Evolutionary conservation across 2,888 invertebrate species (phyloP).

Genomic region (Malthinus seriepunctatus): DNA sequence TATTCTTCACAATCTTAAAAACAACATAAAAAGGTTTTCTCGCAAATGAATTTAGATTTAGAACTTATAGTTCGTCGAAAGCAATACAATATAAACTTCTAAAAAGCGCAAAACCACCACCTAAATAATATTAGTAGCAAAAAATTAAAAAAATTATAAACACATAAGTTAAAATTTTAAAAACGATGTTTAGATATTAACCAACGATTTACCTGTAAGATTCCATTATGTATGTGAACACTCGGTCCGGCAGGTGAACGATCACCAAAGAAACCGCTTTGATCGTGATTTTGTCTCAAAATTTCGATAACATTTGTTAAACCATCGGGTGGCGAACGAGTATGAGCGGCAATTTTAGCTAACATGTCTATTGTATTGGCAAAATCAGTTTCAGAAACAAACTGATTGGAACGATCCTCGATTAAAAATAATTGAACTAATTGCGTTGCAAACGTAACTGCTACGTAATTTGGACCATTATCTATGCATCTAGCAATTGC

Average conservation of each 20-base stretch:
- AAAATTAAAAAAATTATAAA: too few species aligned
- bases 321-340: conserved; percentile 81
- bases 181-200: background rate
- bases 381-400: conserved; percentile 82
- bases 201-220: conserved; percentile 67
- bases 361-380: conserved; percentile 86
- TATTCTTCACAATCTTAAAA: too few species aligned
- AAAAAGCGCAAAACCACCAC: too few species aligned
- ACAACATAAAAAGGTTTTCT: too few species aligned
- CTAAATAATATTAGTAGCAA: too few species aligned
- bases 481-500: conserved; percentile 87
- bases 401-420: conserved; percentile 78
- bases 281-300: conserved; percentile 74
- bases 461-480: conserved; percentile 68
- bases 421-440: conserved; percentile 85
- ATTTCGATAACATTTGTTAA: conserved; percentile 81
- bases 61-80: too few species aligned
- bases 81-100: too few species aligned
- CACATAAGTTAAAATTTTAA: too few species aligned
- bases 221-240: conserved; percentile 91
- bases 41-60: too few species aligned
- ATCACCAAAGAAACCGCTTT: conserved; percentile 72
- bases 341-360: conserved; percentile 74
- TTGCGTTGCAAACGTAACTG: conserved; percentile 89
- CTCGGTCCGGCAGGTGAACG: conserved; percentile 78